Percentiles rank a stretch among this genome's conserved stretches.
Evolutionary conservation across 1,140 invertebrate genomes (phyloP).

Genomic region (Nebria ingens): DNA sequence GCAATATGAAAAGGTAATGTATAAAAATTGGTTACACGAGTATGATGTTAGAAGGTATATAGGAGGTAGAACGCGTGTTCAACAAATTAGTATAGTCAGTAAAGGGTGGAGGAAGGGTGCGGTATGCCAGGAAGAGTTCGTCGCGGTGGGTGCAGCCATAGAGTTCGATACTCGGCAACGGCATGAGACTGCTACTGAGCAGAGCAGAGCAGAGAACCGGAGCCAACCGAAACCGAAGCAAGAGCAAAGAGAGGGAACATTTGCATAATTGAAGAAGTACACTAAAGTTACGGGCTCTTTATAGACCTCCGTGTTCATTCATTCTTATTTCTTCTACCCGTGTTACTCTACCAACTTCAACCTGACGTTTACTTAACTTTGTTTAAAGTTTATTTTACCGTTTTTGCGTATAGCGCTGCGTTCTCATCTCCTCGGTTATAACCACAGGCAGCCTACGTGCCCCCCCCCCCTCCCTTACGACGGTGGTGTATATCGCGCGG

Average conservation of each 20-base stretch:
- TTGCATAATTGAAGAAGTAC: slow-evolving; percentile 9
- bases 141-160: background rate
- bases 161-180: background rate
- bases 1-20: too few relatives aligned
- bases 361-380: slow-evolving; percentile 8
- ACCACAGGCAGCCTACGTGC: too few relatives aligned
- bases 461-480: too few relatives aligned
- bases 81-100: too few relatives aligned
- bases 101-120: background rate
- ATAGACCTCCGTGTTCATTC: slow-evolving; percentile 4
- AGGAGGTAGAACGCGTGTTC: too few relatives aligned
- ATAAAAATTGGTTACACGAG: too few relatives aligned
- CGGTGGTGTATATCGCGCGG: too few relatives aligned
- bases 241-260: too few relatives aligned
- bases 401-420: background rate
- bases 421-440: too few relatives aligned
- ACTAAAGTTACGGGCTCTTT: slow-evolving; percentile 2
- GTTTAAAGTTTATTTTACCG: background rate
- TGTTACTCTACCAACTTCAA: slow-evolving; percentile 5
- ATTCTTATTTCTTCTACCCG: slow-evolving; percentile 5
- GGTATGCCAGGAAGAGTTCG: background rate
- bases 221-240: too few relatives aligned
- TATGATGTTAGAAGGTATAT: too few relatives aligned
- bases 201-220: background rate
- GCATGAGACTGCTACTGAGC: background rate